Percentiles rank a stretch among this genome's conserved stretches.
Conservation (phyloP, 2,888 invertebrate species). For the Acanthacorydalis orientalis region DNA sequence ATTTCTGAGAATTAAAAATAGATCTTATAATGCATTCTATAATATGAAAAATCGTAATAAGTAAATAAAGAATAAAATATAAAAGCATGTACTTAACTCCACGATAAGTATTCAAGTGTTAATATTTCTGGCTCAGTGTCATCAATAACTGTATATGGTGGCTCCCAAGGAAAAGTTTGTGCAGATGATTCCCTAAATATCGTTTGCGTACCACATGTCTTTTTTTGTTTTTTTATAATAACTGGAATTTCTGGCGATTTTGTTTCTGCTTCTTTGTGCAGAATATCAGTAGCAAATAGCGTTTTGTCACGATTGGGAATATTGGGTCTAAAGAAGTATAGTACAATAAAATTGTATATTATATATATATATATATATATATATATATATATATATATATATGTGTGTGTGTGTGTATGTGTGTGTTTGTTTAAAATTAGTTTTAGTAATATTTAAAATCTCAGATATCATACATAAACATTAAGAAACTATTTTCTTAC, state of each 20-base stretch:
- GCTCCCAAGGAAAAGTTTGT: conserved; percentile 65
- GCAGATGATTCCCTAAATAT: conserved; percentile 56
- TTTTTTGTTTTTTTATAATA: conserved; percentile 11
- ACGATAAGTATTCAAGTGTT: conserved; percentile 41
- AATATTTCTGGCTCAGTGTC: conserved; percentile 42
- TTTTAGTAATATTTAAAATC: no score
- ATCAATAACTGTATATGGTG: conserved; percentile 34
- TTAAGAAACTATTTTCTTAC: no score
- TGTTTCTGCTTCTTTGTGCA: conserved; percentile 8
- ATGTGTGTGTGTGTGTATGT: no score
- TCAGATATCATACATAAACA: no score
- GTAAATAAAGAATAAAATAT: neutral
- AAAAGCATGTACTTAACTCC: no score
- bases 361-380: no score
- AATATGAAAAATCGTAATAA: neutral
- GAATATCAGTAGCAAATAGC: conserved; percentile 3
- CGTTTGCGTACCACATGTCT: conserved; percentile 44
- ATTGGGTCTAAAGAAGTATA: no score
- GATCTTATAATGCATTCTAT: neutral
- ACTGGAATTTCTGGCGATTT: conserved; percentile 9
- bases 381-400: no score
- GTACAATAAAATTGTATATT: no score
- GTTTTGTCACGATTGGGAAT: no score
- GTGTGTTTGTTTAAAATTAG: no score
- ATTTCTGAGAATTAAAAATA: no score